phyloP scores from a whole-genome alignment of 2,888 invertebrate species.

The Rugalucina vietnamica region DNA sequence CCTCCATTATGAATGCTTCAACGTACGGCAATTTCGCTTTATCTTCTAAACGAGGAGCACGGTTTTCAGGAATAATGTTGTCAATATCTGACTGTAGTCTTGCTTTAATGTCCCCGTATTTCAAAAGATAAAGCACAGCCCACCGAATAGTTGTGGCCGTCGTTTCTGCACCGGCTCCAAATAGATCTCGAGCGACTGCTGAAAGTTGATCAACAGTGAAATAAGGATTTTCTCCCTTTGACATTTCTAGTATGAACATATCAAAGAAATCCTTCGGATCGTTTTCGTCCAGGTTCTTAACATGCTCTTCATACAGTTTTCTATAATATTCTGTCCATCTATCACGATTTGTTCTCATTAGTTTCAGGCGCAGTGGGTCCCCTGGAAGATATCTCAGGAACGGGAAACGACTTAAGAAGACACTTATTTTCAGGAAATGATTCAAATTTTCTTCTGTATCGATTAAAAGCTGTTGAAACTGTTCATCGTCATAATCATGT shows the following conservation, averaged over 20 bases:
- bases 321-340: slow-evolving; percentile 25
- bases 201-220: slow-evolving; percentile 56
- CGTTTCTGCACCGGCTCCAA: slow-evolving; percentile 86
- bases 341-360: slow-evolving; percentile 20
- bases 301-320: slow-evolving; percentile 40
- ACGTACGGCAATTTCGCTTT: slow-evolving; percentile 60
- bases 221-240: background rate
- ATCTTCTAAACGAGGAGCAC: slow-evolving; percentile 58
- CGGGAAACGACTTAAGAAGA: slow-evolving; percentile 50
- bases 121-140: slow-evolving; percentile 91
- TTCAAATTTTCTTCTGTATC: slow-evolving; percentile 64
- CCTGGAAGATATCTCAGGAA: slow-evolving; percentile 61
- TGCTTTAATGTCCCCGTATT: slow-evolving; percentile 87
- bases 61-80: slow-evolving; percentile 78
- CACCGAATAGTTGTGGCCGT: slow-evolving; percentile 94
- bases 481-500: slow-evolving; percentile 50
- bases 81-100: slow-evolving; percentile 63
- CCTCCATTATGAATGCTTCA: slow-evolving; percentile 75
- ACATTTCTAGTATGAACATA: slow-evolving; percentile 57
- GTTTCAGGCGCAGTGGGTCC: slow-evolving; percentile 52
- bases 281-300: slow-evolving; percentile 49
- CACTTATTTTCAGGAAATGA: slow-evolving; percentile 44
- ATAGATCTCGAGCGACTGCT: slow-evolving; percentile 60
- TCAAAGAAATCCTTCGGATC: slow-evolving; percentile 64
- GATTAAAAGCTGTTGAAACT: slow-evolving; percentile 60